Base-by-base conservation (phyloP, 2,888 invertebrate species). In the Marasmarcha lunaedactyla region DNA sequence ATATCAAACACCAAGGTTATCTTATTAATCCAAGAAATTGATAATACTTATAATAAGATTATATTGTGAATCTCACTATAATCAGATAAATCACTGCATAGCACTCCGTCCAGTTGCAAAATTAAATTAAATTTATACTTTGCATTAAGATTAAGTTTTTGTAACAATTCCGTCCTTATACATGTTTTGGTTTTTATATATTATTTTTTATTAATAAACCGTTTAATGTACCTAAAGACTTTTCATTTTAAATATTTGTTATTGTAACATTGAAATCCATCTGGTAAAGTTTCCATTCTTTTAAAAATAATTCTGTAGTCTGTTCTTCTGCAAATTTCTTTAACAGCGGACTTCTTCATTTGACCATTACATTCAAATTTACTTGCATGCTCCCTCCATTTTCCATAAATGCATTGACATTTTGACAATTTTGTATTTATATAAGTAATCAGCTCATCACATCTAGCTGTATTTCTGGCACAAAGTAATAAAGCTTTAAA, bases 331-430 rank as follows among this genome's bases (percentile, higher is more conserved):
- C 84, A 84, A 30, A 81, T 47, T 44, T 67, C 65, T 51, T 50
- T 71, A 1, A 60, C 40, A 1, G 83, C 74, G 36, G 45, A 36
- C 27, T 48, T 46, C 15, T 51, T 41, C 35, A 39, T 44, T 39
- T 59, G 54, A 0, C 83, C 83, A 52, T 57, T 56, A 27, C 46
- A 55, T 42, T 60, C 61, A n/a, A 84, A 67, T 43, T 54, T 50
- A 43, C 67, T 63, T 1, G 65, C 60, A 50, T 84, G 84, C 2
- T 71, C 65, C 10, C 54, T 59, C 78, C 81, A 84, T 54, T 71
- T 76, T 0, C 84, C 77, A 52, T 63, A 70, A 37, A 81, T 56
- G 51, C 84, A 84, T 53, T 83, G 77, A 1, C 60, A 61, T 60
- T 73, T 81, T 0, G 71, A 61, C 38, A 83, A 39, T 51, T 78